Evolutionary conservation across 2,797 vertebrate genomes (phyloP).

Genomic region (Helicolenus hilgendorfi): DNA sequence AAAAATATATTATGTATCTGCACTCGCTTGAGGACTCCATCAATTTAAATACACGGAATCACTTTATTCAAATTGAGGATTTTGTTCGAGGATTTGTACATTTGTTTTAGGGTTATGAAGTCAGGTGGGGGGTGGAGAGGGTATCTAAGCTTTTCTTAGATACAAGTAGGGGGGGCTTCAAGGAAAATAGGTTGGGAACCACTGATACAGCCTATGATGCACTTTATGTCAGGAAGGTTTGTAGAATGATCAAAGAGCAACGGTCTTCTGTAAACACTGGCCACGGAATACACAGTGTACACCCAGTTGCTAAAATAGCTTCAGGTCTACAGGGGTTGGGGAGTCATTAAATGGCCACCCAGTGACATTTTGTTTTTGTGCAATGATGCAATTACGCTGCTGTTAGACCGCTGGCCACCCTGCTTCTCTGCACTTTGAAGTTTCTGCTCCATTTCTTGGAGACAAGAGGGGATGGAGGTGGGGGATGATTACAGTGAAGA

Average conservation of each 20-base stretch:
- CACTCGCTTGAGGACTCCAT: too few species aligned
- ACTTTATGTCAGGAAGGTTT: not conserved
- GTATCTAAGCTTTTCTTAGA: too few species aligned
- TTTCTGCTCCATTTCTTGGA: slow-evolving; percentile 58
- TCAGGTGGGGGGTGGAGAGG: too few species aligned
- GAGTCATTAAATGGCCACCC: slow-evolving; percentile 60
- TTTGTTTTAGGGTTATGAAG: too few species aligned
- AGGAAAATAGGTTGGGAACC: too few species aligned
- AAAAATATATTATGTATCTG: too few species aligned
- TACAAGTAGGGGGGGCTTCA: too few species aligned
- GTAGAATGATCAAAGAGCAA: slow-evolving; percentile 3
- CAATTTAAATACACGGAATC: too few species aligned
- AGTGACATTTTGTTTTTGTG: slow-evolving; percentile 66
- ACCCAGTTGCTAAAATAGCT: slow-evolving; percentile 34
- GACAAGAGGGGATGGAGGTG: not conserved
- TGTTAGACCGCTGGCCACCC: slow-evolving; percentile 24
- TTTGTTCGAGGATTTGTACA: too few species aligned
- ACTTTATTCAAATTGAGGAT: too few species aligned
- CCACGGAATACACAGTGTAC: not conserved
- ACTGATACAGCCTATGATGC: too few species aligned
- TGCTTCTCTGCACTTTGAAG: slow-evolving; percentile 37
- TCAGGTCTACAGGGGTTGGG: not conserved
- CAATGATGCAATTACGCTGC: slow-evolving; percentile 65
- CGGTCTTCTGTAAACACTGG: slow-evolving; percentile 8
- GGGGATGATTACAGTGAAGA: not conserved